Evolutionary conservation across 2,888 invertebrate species (phyloP), one percentile per base, ranked within the genome.

Genomic region (Blera fallax): DNA sequence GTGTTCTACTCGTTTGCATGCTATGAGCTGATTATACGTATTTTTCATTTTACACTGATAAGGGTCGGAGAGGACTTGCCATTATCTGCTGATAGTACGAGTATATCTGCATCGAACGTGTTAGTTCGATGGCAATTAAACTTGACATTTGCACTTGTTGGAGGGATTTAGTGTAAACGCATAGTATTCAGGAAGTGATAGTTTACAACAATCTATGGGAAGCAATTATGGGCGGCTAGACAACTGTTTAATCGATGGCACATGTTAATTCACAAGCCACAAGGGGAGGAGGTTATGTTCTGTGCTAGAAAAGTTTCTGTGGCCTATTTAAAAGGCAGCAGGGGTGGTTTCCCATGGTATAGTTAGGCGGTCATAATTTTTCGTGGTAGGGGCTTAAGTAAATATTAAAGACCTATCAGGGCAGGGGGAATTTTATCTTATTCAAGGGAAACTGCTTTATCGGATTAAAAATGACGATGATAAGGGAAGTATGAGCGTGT

Each of bases 121-220:
- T 24, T n/a, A 5, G 8, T 37, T 2, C 2, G n/a, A 10, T 45
- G 27, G 50, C 10, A 58, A 37, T 40, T 50, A 50, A 48, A 32
- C 18, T 58, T 79, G 79, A 65, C 72, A 72, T 65, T 72, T 72
- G 58, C 50, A 58, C 58, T 14, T 64, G 3, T 18, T 64, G 34
- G 18, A 24, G 37, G 21, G 37, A 4, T 32, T 7, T n/a, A 24
- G 10, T 24, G 24, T 16, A 11, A 27, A 54, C 27, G 32, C n/a
- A n/a, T n/a, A n/a, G n/a, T 32, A 2, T 21, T 3, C 48, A 43
- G 43, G 43, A 43, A 43, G 14, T 43, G 43, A 6, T 43, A 8
- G 21, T 3, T 21, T 48, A 16, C 16, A 43, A 16, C 6, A 10
- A 43, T 16, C 4, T 3, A 1, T 3, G n/a, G n/a, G n/a, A n/a